Base-by-base conservation (phyloP, 2,888 invertebrate species). In the Atrina japonica region DNA sequence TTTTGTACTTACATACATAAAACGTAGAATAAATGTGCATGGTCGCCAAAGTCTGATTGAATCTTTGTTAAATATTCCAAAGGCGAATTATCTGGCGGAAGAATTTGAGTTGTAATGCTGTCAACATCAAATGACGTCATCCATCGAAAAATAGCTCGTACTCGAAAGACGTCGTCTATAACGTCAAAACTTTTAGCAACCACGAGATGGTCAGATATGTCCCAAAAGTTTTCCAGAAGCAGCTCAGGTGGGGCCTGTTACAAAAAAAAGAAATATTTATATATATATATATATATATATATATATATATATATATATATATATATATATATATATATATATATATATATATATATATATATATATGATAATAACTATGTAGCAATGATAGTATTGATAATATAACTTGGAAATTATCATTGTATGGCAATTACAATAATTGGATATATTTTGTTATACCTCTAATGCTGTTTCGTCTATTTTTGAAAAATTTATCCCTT, bases 131-230 rank as follows among this genome's bases (percentile, higher is more conserved):
- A 66, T 53, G 70, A 70, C 27, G 70, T 70, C 66, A 66, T 60
- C 70, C 70, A 70, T 50, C 70, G 47, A 55, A 70, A 70, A 18
- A 70, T 66, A n/a, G 70, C 70, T 21, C 70, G 53, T 18, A 66
- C 58, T 21, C 70, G 27, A n/a, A 52, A 66, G 14, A 70, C 29
- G 11, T 70, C 70, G 30, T 70, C 70, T 2, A 70, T 65, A 41
- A 66, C 59, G 18, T 70, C 60, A 66, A 70, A 70, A n/a, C 60
- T 66, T 41, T 66, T 66, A 2, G 65, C 41, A 11, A 70, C 66
- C 25, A 66, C 60, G 23, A 70, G 60, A 35, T 70, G 70, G 29
- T 70, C 70, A 11, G 63, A 52, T 18, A 70, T 53, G 35, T 70
- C 70, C 70, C 70, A 70, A 45, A 70, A 70, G 7, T 64, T 58